These are phyloP conservation scores for Papilio machaon DNA, from an alignment of 1,140 invertebrate genomes.

Conservation along the genomic window DNA sequence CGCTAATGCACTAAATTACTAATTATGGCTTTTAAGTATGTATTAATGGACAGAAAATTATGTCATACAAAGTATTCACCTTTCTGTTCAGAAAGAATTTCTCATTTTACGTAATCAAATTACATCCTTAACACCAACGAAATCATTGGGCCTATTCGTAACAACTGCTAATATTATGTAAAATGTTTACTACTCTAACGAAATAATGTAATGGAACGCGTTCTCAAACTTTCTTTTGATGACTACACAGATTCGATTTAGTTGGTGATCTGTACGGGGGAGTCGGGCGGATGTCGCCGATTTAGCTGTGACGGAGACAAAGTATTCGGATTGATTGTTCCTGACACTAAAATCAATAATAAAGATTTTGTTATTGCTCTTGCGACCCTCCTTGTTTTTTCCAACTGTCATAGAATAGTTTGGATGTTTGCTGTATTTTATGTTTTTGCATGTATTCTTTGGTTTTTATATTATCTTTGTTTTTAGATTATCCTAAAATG, in stretches of 20 bases:
- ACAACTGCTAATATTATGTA: too few relatives aligned
- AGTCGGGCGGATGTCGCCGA: constrained; percentile 72
- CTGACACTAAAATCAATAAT: constrained; percentile 76
- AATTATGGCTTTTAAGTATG: too few relatives aligned
- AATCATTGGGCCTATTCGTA: too few relatives aligned
- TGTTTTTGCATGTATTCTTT: background rate
- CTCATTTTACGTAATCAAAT: too few relatives aligned
- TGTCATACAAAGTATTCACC: too few relatives aligned
- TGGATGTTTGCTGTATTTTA: background rate
- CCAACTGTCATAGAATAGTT: background rate
- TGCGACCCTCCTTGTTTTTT: constrained; percentile 47
- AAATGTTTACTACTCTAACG: background rate
- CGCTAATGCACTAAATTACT: too few relatives aligned
- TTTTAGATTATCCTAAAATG: background rate
- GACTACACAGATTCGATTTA: constrained; percentile 43
- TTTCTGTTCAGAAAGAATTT: too few relatives aligned
- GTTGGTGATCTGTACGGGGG: constrained; percentile 54
- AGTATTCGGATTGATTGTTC: constrained; percentile 73
- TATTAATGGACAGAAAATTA: too few relatives aligned
- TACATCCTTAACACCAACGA: too few relatives aligned
- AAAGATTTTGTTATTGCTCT: constrained; percentile 69
- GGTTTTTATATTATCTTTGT: background rate
- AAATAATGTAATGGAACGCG: background rate
- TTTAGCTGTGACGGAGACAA: constrained; percentile 69
- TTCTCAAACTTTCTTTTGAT: constrained; percentile 3